Evolutionary conservation across 2,888 invertebrate genomes (phyloP).

Genomic region (Calameuta idolon): DNA sequence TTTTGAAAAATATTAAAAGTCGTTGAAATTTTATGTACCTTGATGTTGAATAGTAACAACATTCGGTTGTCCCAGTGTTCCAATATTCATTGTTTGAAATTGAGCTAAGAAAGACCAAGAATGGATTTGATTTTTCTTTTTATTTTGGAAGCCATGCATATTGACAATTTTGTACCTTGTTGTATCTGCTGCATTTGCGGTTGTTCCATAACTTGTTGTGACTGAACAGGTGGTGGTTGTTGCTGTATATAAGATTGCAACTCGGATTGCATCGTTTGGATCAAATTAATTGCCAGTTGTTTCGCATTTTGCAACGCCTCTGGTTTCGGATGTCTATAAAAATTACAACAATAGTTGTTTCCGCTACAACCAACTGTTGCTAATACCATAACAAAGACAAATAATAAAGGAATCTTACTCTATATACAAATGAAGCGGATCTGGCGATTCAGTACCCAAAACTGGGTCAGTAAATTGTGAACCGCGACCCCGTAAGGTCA

Average conservation of each 20-base stretch:
- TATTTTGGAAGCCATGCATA: neutral
- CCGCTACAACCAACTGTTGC: slow-evolving; percentile 8
- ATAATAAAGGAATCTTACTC: slow-evolving; percentile 69
- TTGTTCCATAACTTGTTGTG: slow-evolving; percentile 64
- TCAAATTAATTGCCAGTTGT: slow-evolving; percentile 80
- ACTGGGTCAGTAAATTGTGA: slow-evolving; percentile 72
- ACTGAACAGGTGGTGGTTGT: slow-evolving; percentile 65
- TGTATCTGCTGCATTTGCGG: slow-evolving; percentile 62
- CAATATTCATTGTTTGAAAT: slow-evolving; percentile 66
- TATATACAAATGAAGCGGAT: slow-evolving; percentile 81
- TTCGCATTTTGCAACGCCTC: slow-evolving; percentile 79
- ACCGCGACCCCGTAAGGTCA: slow-evolving; percentile 78
- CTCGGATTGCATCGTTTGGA: slow-evolving; percentile 79
- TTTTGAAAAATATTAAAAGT: neutral
- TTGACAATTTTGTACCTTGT: slow-evolving; percentile 45
- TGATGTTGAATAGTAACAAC: slow-evolving; percentile 66
- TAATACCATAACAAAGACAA: slow-evolving; percentile 4
- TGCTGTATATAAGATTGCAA: slow-evolving; percentile 67
- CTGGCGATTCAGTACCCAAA: slow-evolving; percentile 73
- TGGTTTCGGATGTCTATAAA: slow-evolving; percentile 74
- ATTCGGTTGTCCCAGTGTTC: slow-evolving; percentile 63
- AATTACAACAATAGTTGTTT: slow-evolving; percentile 18
- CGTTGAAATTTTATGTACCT: slow-evolving; percentile 41
- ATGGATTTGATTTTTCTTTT: neutral
- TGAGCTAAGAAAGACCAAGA: slow-evolving; percentile 49